These are phyloP conservation scores for Hypselothyrea guttata DNA, from an alignment of 2,888 invertebrate genomes.

Conservation along the genomic window DNA sequence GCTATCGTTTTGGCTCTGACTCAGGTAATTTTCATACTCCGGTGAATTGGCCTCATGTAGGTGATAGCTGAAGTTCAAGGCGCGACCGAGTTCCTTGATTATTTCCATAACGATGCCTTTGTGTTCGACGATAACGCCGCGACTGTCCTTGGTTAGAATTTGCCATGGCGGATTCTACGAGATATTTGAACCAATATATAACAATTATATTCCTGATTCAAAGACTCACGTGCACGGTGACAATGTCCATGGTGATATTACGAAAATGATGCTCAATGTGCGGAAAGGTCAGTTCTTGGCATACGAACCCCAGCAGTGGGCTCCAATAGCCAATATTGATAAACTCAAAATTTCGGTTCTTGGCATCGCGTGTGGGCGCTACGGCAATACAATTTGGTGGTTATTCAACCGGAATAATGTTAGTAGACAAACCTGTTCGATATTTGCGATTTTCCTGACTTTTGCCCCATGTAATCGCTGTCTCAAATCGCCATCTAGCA, in stretches of 20 bases:
- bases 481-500: slow-evolving; percentile 84
- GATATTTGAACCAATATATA: slow-evolving; percentile 59
- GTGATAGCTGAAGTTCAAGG: slow-evolving; percentile 89
- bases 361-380: slow-evolving; percentile 49
- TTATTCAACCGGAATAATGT: not conserved
- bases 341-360: slow-evolving; percentile 76
- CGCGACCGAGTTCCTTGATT: slow-evolving; percentile 88
- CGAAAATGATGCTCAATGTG: slow-evolving; percentile 91
- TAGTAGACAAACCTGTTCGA: slow-evolving; percentile 36
- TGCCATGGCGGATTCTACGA: slow-evolving; percentile 94
- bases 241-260: slow-evolving; percentile 87
- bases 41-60: slow-evolving; percentile 66
- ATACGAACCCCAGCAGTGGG: slow-evolving; percentile 86
- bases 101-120: slow-evolving; percentile 91
- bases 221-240: slow-evolving; percentile 89
- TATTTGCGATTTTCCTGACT: slow-evolving; percentile 71
- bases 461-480: slow-evolving; percentile 85
- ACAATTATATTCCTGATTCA: slow-evolving; percentile 55
- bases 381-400: not conserved
- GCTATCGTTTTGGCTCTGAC: slow-evolving; percentile 62
- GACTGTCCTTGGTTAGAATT: slow-evolving; percentile 85
- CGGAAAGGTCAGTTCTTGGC: slow-evolving; percentile 89
- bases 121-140: slow-evolving; percentile 83
- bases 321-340: slow-evolving; percentile 88
- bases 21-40: slow-evolving; percentile 42